Conservation (phyloP, 2,888 invertebrate genomes). For the Pollenia amentaria region DNA sequence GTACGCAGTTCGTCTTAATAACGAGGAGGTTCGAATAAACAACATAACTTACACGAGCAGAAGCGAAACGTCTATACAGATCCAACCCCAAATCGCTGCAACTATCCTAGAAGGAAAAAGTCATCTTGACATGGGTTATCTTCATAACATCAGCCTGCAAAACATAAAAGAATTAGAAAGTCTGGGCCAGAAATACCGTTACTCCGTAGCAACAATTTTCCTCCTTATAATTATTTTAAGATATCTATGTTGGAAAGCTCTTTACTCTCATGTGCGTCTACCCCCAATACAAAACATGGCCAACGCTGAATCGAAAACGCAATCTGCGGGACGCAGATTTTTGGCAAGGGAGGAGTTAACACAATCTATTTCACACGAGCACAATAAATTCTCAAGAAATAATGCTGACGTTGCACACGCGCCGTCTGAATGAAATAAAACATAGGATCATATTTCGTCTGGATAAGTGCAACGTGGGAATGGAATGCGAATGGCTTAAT, state of each 20-base stretch:
- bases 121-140: conserved; percentile 24
- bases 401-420: conserved; percentile 7
- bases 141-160: conserved; percentile 22
- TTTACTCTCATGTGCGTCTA: not conserved
- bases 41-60: not conserved
- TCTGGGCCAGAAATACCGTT: conserved; percentile 4
- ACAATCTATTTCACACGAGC: conserved; percentile 1
- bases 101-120: conserved; percentile 15
- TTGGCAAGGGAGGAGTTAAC: no score
- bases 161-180: conserved; percentile 20
- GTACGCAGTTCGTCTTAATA: conserved; percentile 17
- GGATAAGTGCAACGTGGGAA: conserved; percentile 2
- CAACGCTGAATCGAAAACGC: not conserved
- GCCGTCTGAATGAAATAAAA: not conserved
- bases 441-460: not conserved
- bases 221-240: not conserved
- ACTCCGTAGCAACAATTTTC: not conserved
- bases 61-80: not conserved
- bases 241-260: not conserved
- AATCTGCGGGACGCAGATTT: no score
- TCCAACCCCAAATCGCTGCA: conserved; percentile 13
- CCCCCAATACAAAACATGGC: not conserved
- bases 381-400: conserved; percentile 7
- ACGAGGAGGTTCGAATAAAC: conserved; percentile 10
- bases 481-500: conserved; percentile 4